These are phyloP conservation scores for Ostrea edulis DNA, from an alignment of 1,140 invertebrate species.

Conservation along the genomic window DNA sequence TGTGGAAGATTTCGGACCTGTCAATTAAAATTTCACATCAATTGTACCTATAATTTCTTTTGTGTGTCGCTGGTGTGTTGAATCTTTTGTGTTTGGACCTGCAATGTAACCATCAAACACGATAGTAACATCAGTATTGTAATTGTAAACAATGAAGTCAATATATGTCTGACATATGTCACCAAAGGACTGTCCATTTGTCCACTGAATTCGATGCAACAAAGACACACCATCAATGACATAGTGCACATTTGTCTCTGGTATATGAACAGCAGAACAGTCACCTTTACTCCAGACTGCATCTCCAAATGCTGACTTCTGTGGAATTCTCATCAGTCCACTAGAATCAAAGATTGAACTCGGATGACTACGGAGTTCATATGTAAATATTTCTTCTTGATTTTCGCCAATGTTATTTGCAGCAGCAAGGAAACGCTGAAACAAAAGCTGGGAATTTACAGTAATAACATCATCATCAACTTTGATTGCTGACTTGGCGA, in stretches of 20 bases:
- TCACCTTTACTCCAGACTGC: constrained; percentile 39
- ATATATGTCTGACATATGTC: neutral
- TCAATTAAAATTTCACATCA: no score
- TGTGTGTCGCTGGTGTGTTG: neutral
- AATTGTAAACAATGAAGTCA: neutral
- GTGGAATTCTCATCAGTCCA: constrained; percentile 41
- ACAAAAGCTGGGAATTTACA: constrained; percentile 42
- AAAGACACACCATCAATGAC: neutral
- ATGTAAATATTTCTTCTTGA: neutral
- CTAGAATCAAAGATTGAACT: constrained; percentile 46
- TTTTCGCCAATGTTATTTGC: constrained; percentile 10
- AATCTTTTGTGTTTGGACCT: constrained; percentile 29
- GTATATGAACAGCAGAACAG: no score
- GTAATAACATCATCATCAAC: constrained; percentile 36
- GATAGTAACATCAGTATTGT: neutral
- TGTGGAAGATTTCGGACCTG: no score
- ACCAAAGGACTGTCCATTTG: neutral
- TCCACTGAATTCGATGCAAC: neutral
- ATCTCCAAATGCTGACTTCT: constrained; percentile 45
- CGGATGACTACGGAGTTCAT: constrained; percentile 40
- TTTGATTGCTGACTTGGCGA: no score
- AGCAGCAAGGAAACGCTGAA: constrained; percentile 45
- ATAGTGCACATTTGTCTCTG: no score
- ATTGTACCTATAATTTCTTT: constrained; percentile 39
- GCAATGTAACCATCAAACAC: no score